These are phyloP conservation scores for Pollicipes pollicipes DNA, from an alignment of 1,140 invertebrate genomes.

Conservation along the genomic window DNA sequence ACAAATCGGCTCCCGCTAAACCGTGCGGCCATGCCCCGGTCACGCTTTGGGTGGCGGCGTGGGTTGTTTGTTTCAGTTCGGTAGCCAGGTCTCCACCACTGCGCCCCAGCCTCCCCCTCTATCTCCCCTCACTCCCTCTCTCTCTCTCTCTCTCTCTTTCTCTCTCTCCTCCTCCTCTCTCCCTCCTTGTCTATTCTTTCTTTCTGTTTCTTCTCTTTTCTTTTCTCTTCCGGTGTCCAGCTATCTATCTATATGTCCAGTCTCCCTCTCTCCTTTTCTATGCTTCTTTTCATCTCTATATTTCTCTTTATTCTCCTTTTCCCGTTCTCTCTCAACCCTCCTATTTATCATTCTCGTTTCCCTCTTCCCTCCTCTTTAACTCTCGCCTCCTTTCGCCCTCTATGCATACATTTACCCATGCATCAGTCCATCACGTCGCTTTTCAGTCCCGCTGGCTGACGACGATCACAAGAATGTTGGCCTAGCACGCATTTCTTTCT, in stretches of 20 bases:
- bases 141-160: conserved; percentile 6
- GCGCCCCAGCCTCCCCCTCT: no score
- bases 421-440: no score
- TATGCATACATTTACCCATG: no score
- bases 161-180: background rate
- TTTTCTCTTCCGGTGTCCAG: background rate
- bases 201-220: background rate
- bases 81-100: no score
- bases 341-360: conserved; percentile 7
- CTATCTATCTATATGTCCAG: no score
- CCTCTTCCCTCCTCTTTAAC: no score
- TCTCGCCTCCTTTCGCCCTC: no score
- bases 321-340: background rate
- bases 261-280: background rate
- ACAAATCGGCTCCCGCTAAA: background rate
- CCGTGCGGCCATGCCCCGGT: no score
- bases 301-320: conserved; percentile 2
- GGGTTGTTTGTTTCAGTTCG: background rate
- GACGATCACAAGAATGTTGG: no score
- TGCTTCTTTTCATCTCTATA: background rate
- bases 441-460: no score
- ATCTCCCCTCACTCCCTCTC: conserved; percentile 7
- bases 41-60: no score
- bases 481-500: no score
- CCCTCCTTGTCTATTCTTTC: background rate